These are phyloP conservation scores for Ormyrus pomaceus DNA, from an alignment of 2,888 invertebrate genomes.

Conservation along the genomic window DNA sequence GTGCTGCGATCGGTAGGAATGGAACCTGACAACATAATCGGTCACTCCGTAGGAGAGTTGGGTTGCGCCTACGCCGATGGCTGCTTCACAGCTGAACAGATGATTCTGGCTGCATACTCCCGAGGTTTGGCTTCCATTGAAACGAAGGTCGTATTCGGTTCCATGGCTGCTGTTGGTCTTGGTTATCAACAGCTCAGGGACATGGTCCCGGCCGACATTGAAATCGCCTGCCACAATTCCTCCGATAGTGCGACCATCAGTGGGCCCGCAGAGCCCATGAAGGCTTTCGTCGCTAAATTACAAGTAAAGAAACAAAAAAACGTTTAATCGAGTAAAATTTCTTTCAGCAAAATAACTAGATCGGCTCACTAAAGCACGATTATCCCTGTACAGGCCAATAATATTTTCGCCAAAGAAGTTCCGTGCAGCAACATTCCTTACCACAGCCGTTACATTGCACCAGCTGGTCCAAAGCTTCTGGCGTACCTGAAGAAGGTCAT, in stretches of 20 bases:
- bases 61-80: constrained; percentile 98
- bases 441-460: constrained; percentile 89
- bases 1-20: constrained; percentile 80
- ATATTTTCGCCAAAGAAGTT: constrained; percentile 89
- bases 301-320: constrained; percentile 59
- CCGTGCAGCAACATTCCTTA: constrained; percentile 93
- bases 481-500: constrained; percentile 82
- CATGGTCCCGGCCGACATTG: constrained; percentile 85
- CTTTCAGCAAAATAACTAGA: no score
- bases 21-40: constrained; percentile 84
- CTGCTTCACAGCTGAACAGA: constrained; percentile 81
- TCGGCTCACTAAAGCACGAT: not conserved
- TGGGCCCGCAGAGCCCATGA: constrained; percentile 85
- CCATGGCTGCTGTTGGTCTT: constrained; percentile 92
- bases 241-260: constrained; percentile 93
- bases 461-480: constrained; percentile 83
- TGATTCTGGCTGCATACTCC: constrained; percentile 68
- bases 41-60: constrained; percentile 96
- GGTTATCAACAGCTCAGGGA: constrained; percentile 79
- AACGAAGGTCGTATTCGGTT: constrained; percentile 79
- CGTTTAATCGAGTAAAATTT: no score
- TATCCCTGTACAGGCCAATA: constrained; percentile 77
- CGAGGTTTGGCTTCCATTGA: constrained; percentile 69
- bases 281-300: constrained; percentile 81
- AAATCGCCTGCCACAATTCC: constrained; percentile 92